Conservation (phyloP, 2,113 vertebrate genomes). For the Corynorhinus townsendii region DNA sequence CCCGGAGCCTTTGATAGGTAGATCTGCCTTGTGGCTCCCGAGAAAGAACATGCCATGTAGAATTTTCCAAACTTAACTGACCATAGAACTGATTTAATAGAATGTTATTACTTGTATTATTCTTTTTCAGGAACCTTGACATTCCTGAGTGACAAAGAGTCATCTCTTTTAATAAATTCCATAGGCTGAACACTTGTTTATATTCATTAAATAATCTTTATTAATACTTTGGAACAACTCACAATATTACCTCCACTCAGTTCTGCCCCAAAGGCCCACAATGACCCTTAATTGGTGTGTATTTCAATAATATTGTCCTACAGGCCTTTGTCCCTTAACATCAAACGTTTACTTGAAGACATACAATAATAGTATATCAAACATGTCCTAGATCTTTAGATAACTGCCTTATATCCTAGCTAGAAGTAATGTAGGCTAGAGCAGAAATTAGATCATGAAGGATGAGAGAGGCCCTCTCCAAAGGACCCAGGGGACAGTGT, state of each 20-base stretch:
- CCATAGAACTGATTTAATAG: background rate
- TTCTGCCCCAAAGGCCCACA: background rate
- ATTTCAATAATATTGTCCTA: background rate
- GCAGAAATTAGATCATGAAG: background rate
- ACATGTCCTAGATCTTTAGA: background rate
- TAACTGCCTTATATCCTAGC: background rate
- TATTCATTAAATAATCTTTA: background rate
- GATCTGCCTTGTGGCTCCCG: background rate
- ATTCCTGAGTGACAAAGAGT: background rate
- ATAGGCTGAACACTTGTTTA: background rate
- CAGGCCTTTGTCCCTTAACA: background rate
- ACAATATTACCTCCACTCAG: background rate
- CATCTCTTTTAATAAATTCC: background rate
- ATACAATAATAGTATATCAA: background rate
- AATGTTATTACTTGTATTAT: background rate
- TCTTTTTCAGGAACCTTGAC: background rate
- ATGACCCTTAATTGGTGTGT: background rate
- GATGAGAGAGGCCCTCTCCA: background rate
- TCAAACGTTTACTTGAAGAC: background rate
- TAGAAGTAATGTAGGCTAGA: background rate
- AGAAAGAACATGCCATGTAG: background rate
- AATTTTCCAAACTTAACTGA: background rate
- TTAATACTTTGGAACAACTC: background rate
- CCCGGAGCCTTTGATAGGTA: background rate
- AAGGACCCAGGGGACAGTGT: background rate